Conservation (phyloP, 2,113 vertebrate species). For the Tautogolabrus adspersus region DNA sequence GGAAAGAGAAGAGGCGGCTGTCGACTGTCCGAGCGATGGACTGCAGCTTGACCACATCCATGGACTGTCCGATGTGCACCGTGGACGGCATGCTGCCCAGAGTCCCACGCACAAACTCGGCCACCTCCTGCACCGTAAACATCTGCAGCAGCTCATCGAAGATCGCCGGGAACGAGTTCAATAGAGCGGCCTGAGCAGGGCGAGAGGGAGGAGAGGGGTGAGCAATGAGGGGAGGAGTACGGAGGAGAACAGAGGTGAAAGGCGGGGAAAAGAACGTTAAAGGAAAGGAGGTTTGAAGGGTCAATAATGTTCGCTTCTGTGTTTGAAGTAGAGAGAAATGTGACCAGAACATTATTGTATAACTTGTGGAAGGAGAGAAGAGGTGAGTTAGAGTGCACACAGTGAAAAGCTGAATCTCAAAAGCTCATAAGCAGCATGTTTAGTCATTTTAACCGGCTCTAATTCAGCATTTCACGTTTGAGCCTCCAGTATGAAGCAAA, state of each 20-base stretch:
- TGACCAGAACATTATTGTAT: background rate
- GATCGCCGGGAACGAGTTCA: conserved; percentile 96
- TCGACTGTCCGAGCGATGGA: conserved; percentile 96
- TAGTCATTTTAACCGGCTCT: background rate
- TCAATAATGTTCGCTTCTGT: background rate
- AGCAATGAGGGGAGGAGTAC: background rate
- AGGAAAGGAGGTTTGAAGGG: background rate
- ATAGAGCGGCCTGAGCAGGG: conserved; percentile 89
- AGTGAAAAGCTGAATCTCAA: conserved; percentile 17
- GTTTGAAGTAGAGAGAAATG: background rate
- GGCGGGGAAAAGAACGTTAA: background rate
- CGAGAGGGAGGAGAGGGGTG: rapidly evolving
- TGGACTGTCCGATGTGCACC: conserved; percentile 94
- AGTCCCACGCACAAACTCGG: conserved; percentile 94
- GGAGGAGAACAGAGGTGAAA: background rate
- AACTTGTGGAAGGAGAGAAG: background rate
- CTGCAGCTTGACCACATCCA: conserved; percentile 97
- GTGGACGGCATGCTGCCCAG: conserved; percentile 98
- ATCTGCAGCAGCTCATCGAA: conserved; percentile 98
- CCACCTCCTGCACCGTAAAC: conserved; percentile 97
- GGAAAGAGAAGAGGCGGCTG: conserved; percentile 95
- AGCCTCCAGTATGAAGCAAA: background rate
- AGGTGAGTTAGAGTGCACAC: background rate
- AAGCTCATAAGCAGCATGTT: background rate
- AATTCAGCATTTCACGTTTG: background rate